These are phyloP conservation scores for Lagria hirta DNA, from an alignment of 2,888 invertebrate genomes.

Conservation along the genomic window DNA sequence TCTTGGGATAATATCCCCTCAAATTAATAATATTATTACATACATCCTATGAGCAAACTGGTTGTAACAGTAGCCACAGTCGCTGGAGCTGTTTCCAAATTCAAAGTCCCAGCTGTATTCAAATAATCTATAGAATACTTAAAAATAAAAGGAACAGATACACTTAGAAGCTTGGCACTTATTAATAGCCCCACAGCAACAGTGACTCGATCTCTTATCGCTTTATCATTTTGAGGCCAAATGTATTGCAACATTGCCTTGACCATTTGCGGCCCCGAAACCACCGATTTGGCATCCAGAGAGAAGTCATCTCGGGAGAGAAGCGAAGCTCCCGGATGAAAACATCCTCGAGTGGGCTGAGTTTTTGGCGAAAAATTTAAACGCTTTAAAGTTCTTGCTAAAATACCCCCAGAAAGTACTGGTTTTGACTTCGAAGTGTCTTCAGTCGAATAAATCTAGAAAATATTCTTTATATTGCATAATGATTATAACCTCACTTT, in stretches of 20 bases:
- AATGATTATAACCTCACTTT: constrained; percentile 3
- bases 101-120: constrained; percentile 66
- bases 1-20: too few species aligned
- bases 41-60: constrained; percentile 85
- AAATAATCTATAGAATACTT: constrained; percentile 90
- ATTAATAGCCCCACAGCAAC: constrained; percentile 78
- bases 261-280: constrained; percentile 77
- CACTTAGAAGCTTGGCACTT: constrained; percentile 85
- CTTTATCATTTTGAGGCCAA: constrained; percentile 89
- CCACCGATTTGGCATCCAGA: constrained; percentile 58
- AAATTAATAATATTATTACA: constrained; percentile 57
- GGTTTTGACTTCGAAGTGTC: constrained; percentile 32
- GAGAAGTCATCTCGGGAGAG: constrained; percentile 59
- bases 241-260: constrained; percentile 87
- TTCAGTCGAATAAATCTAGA: constrained; percentile 35
- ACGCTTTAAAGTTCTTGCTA: constrained; percentile 42
- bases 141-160: constrained; percentile 93
- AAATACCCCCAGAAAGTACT: constrained; percentile 38
- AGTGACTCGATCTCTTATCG: constrained; percentile 76
- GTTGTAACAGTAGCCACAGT: constrained; percentile 78
- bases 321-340: constrained; percentile 82
- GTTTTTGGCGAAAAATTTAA: constrained; percentile 45
- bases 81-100: constrained; percentile 76
- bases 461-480: constrained; percentile 19
- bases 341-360: constrained; percentile 73